Conservation (phyloP, 2,113 vertebrate genomes). For the Brienomyrus longianalis region DNA sequence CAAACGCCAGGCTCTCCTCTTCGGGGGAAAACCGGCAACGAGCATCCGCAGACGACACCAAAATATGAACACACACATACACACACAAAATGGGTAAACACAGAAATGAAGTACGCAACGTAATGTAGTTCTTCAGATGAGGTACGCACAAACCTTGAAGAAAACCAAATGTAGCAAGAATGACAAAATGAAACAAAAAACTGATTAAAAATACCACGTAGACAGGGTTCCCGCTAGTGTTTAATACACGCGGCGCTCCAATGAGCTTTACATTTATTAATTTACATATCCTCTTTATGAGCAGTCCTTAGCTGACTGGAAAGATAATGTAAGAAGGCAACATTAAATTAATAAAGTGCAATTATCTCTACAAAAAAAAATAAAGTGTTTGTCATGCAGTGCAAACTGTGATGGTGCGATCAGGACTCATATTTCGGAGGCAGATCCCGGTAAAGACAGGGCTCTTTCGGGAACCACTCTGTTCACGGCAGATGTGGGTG, state of each 20-base stretch:
- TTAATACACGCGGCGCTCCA: neutral
- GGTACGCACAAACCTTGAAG: neutral
- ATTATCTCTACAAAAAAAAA: neutral
- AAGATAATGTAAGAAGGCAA: neutral
- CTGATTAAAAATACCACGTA: conserved; percentile 32
- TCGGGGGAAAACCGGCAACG: conserved; percentile 43
- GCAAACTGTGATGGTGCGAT: neutral
- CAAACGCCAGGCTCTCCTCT: conserved; percentile 39
- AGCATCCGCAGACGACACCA: conserved; percentile 7
- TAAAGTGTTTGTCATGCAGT: neutral
- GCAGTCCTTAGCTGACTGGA: neutral
- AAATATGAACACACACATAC: conserved; percentile 26
- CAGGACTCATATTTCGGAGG: neutral
- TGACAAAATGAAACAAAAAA: neutral
- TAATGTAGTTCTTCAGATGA: neutral
- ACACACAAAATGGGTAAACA: conserved; percentile 29
- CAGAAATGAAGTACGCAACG: conserved; percentile 34
- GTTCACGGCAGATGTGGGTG: neutral
- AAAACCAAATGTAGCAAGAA: neutral
- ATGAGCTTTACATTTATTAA: neutral
- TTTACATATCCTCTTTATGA: neutral
- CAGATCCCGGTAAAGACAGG: neutral
- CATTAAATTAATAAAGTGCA: neutral
- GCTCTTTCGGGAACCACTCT: neutral
- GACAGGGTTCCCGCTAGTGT: conserved; percentile 7